Base-by-base conservation (phyloP, 2,797 vertebrate species). In the Otolemur crassicaudatus region DNA sequence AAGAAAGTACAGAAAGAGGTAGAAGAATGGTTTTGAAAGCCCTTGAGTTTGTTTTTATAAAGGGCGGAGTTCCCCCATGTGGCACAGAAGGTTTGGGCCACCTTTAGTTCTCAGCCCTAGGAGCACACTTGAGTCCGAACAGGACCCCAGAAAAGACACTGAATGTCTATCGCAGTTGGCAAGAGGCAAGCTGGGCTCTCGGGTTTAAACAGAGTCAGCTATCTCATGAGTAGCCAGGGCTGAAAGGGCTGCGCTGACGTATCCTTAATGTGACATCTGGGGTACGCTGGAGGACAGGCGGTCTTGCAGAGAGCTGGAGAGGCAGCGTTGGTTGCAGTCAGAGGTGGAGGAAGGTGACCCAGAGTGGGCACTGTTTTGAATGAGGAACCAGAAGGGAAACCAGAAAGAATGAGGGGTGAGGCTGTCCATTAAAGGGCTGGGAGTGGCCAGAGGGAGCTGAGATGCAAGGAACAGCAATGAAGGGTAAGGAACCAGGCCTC, bases 1-100 rank as follows among this genome's bases (percentile, higher is more conserved):
- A 87, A 40, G 46, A 67, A 89, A 96, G 56, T 53, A 70, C 61
- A 61, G 56, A 58, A 80, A 86, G 46, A 82, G 63, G 49, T 31
- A 43, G 11, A 76, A 95, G 77, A 90, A n/a, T 27, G 56, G 73
- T 80, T 79, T 75, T 19, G 23, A 88, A 86, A 46, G 20, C 7
- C 43, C 70, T 0, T 0, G 19, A 83, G 27, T 69, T 60, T 82
- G 27, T 70, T 79, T 93, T 90, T 17, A 63, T 73, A 72, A 85
- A 37, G 65, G 7, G 20, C 94, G 16, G 34, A 63, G 34, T 40
- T 77, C 14, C 49, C 49, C 27, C 43, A 34, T 37, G 1, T 2
- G 65, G 40, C 29, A 67, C 5, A 19, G n/a, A 81, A 29, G 27
- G 40, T 60, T n/a, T 27, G 3, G 3, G 56, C 17, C 27, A 46